Conservation (phyloP, 2,797 vertebrate genomes). For the Spinus pinus region DNA sequence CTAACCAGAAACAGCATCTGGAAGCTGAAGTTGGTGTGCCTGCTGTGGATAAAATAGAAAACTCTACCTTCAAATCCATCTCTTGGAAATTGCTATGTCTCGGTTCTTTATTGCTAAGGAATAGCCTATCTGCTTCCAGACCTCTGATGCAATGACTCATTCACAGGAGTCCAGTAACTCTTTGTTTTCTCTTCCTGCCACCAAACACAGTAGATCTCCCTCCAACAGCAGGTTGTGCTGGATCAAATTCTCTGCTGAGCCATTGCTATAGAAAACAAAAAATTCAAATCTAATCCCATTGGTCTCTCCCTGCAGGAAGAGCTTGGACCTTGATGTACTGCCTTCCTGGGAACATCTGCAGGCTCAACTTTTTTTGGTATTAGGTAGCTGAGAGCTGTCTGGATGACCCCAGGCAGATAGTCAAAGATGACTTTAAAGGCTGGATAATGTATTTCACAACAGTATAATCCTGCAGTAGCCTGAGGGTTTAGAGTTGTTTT, state of each 20-base stretch:
- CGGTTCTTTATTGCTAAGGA: conserved; percentile 7
- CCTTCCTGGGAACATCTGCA: neutral
- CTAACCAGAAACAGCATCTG: conserved; percentile 24
- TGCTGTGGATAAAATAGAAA: conserved; percentile 29
- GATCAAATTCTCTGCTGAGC: neutral
- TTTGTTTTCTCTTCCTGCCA: neutral
- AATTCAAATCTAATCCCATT: neutral
- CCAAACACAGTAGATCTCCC: neutral
- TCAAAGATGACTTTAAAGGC: conserved; percentile 62
- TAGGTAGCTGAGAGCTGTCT: conserved; percentile 15
- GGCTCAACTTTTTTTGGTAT: neutral
- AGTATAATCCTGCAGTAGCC: conserved; percentile 63
- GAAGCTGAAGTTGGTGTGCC: neutral
- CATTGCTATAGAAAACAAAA: neutral
- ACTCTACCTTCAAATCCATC: neutral
- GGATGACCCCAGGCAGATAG: conserved; percentile 49
- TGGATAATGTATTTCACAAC: conserved; percentile 63
- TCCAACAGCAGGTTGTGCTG: neutral
- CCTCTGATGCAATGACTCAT: neutral
- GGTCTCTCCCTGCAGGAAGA: neutral
- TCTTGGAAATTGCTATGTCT: neutral
- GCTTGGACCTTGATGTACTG: neutral
- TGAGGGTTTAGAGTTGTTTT: conserved; percentile 62
- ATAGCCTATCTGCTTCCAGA: neutral
- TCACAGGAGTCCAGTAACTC: neutral